Evolutionary conservation across 1,140 invertebrate genomes (phyloP), one percentile per base, ranked within the genome.

Genomic region (Drosophila azteca): DNA sequence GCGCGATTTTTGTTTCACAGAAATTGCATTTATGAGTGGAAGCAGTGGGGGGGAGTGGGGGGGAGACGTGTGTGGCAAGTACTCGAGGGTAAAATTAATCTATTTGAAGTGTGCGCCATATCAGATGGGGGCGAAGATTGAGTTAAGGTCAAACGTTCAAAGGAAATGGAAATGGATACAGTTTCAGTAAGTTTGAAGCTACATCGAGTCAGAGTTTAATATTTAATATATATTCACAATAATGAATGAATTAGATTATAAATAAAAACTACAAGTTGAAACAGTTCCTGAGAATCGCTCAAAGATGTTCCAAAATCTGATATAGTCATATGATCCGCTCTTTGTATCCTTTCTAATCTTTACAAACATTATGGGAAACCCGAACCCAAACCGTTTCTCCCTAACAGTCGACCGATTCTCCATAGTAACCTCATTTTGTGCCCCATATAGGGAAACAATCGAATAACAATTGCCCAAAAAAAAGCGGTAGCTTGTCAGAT

Each of bases 11-110:
- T 66, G 57, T 72, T 74, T 22, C 73, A 68, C 69, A 78, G 64
- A 75, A 82, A 83, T 75, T 83, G 61, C 79, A 83, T 79, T 79
- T 70, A 70, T 74, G 61, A 82, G 75, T 66, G 59, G 29, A 20
- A n/a, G n/a, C n/a, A n/a, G n/a, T n/a, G n/a, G n/a, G 44, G 39
- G 29, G 39, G 43, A 39, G 39, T 49, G 50, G 53, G 41, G 44
- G 4, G 24, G 24, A 26, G 24, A 24, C 0, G 49, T 39, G 22
- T 61, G 41, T 20, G 26, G 41, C 31, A 45, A 52, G 54, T 59
- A 65, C 80, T 54, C 59, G 71, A 58, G 70, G 9, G 20, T 45
- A 73, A 77, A 84, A 84, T 79, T 77, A 80, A 85, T 80, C 72
- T 73, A 68, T 84, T 58, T 80, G 78, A 85, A 85, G 80, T 85